Evolutionary conservation across 1,140 invertebrate species (phyloP).

Genomic region (Arctopsyche grandis): DNA sequence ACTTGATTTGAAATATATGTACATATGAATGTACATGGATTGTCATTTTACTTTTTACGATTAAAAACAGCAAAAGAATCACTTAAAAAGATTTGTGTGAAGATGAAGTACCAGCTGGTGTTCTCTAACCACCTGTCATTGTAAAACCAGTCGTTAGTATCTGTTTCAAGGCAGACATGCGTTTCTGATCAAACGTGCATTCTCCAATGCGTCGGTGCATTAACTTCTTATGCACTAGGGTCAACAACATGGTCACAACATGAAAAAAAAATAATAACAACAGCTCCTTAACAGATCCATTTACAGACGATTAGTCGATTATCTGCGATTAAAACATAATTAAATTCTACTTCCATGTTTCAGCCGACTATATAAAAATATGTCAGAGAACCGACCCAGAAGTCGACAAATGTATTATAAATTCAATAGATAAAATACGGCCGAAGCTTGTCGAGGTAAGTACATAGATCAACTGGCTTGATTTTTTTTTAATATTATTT

Average conservation of each 20-base stretch:
- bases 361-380: slow-evolving; percentile 75
- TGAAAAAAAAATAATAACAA: background rate
- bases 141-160: slow-evolving; percentile 35
- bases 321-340: background rate
- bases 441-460: slow-evolving; percentile 67
- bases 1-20: too few species aligned
- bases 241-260: slow-evolving; percentile 5
- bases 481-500: background rate
- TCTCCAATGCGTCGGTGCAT: slow-evolving; percentile 35
- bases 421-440: slow-evolving; percentile 71
- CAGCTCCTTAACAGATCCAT: background rate
- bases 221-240: slow-evolving; percentile 26
- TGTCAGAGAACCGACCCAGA: slow-evolving; percentile 73
- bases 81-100: too few species aligned
- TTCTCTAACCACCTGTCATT: slow-evolving; percentile 24
- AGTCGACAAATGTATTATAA: slow-evolving; percentile 72
- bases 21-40: too few species aligned
- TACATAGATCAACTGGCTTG: background rate
- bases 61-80: too few species aligned
- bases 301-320: background rate
- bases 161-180: slow-evolving; percentile 42
- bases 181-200: slow-evolving; percentile 39
- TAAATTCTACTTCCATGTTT: slow-evolving; percentile 49
- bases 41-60: too few species aligned
- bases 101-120: background rate